Percentiles rank a stretch among this genome's conserved stretches.
Conservation (phyloP, 2,113 vertebrate genomes). For the Stigmatopora nigra region DNA sequence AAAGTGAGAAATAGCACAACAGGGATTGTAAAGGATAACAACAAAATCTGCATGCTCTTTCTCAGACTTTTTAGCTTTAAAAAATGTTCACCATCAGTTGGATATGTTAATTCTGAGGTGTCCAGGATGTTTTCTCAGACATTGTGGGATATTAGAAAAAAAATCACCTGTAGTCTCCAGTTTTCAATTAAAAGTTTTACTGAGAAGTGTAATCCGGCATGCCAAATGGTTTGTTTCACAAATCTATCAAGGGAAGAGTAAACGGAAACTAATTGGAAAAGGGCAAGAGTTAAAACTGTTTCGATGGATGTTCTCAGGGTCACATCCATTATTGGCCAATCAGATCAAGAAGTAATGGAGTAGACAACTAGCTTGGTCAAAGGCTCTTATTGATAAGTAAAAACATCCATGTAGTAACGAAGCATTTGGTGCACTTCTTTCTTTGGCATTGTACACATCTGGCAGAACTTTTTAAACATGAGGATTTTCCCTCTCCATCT, state of each 20-base stretch:
- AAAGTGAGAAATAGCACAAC: constrained; percentile 11
- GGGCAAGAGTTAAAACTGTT: neutral
- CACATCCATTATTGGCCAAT: neutral
- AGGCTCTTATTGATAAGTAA: neutral
- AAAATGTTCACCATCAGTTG: constrained; percentile 13
- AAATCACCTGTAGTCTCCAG: constrained; percentile 17
- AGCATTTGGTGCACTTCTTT: neutral
- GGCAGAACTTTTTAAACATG: neutral
- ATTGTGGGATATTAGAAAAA: constrained; percentile 8
- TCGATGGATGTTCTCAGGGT: neutral
- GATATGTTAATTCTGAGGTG: constrained; percentile 25
- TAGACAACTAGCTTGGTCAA: neutral
- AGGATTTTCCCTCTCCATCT: neutral
- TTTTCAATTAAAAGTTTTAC: constrained; percentile 56
- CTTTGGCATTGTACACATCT: no score
- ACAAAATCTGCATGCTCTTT: constrained; percentile 9
- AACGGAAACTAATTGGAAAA: neutral
- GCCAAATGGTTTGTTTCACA: constrained; percentile 8
- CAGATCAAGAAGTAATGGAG: neutral
- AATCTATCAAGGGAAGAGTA: constrained; percentile 1
- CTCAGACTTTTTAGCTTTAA: neutral
- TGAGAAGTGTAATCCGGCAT: constrained; percentile 12
- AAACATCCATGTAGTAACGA: neutral
- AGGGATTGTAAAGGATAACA: neutral
- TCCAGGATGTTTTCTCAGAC: constrained; percentile 17